These are phyloP conservation scores for Melanotaenia nigrans DNA, from an alignment of 2,797 vertebrate species.

Conservation along the genomic window DNA sequence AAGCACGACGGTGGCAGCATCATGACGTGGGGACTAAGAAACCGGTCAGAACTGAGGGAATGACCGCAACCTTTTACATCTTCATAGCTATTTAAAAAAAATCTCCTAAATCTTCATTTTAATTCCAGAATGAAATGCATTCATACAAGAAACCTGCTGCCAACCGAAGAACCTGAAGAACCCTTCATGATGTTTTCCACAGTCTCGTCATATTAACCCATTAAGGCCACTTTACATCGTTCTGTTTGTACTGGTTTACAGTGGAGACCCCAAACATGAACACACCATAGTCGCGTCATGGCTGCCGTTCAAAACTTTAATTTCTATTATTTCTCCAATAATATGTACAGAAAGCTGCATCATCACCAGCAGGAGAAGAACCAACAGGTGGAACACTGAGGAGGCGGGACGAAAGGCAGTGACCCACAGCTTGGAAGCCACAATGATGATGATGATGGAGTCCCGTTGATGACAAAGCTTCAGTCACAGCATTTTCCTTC, in stretches of 20 bases:
- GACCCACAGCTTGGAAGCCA: not conserved
- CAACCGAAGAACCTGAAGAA: too few relatives aligned
- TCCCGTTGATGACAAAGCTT: constrained; percentile 1
- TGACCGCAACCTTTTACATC: too few relatives aligned
- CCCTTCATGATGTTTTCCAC: too few relatives aligned
- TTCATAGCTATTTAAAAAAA: too few relatives aligned
- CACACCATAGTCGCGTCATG: not conserved
- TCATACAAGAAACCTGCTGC: too few relatives aligned
- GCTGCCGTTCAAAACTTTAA: constrained; percentile 77
- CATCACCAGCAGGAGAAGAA: constrained; percentile 69
- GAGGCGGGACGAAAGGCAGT: constrained; percentile 37
- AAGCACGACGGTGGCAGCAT: too few relatives aligned
- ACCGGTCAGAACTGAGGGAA: too few relatives aligned
- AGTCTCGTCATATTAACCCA: not conserved
- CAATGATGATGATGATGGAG: constrained; percentile 24
- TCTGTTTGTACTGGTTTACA: not conserved
- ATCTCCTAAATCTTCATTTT: too few relatives aligned
- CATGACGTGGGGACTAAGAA: too few relatives aligned
- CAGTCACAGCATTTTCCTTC: constrained; percentile 13
- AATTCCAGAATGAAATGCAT: too few relatives aligned
- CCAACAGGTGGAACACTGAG: constrained; percentile 58
- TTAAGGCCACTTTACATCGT: not conserved
- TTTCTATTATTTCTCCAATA: constrained; percentile 71
- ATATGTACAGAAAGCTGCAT: constrained; percentile 80
- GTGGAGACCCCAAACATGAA: not conserved